Conservation (phyloP, 2,797 vertebrate species). For the Myripristis jacobus region DNA sequence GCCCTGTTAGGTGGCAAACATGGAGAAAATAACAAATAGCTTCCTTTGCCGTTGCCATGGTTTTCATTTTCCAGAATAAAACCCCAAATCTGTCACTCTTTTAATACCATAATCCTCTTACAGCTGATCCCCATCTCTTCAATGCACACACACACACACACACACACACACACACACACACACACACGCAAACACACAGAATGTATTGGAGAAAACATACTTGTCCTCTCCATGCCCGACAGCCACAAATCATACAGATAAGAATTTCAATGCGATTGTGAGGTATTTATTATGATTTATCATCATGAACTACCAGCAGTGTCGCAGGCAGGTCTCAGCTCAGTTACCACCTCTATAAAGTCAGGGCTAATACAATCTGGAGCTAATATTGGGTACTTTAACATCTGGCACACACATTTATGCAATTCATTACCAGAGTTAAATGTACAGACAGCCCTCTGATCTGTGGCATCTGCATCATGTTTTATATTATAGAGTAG, state of each 20-base stretch:
- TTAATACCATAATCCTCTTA: constrained; percentile 78
- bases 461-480: background rate
- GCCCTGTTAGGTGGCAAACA: constrained; percentile 21
- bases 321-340: background rate
- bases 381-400: constrained; percentile 1
- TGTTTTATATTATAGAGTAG: background rate
- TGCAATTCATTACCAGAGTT: background rate
- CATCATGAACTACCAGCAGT: background rate
- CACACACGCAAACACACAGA: no score
- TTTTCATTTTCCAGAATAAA: constrained; percentile 58
- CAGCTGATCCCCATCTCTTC: constrained; percentile 43
- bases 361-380: background rate
- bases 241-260: constrained; percentile 16
- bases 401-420: background rate
- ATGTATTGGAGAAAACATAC: background rate
- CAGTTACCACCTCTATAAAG: background rate
- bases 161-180: no score
- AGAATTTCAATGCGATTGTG: background rate
- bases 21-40: constrained; percentile 27
- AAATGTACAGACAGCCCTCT: background rate
- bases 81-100: constrained; percentile 58
- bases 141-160: constrained; percentile 13
- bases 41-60: constrained; percentile 22
- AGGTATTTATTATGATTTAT: constrained; percentile 17
- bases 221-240: background rate